Base-by-base conservation (phyloP, 2,888 invertebrate species). In the Myopa testacea region DNA sequence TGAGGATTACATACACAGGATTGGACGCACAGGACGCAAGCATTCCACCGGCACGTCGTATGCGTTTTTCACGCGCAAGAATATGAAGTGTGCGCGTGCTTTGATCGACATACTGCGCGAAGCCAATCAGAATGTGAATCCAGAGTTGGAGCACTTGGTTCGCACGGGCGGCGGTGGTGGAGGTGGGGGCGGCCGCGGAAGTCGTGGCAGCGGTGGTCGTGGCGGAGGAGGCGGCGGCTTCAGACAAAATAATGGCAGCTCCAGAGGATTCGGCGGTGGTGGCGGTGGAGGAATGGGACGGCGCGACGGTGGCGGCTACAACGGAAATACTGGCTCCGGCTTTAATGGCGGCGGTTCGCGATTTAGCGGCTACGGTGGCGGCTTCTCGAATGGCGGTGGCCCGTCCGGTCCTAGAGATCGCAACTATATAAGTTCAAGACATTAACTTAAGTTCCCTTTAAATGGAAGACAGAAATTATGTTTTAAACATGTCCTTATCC, bases 1-100 rank as follows among this genome's bases (percentile, higher is more conserved):
- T 70, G 97, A 98, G 90, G 97, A 98, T 90, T 98, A 98, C 89
- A 96, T 98, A 85, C 97, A 98, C 90, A 94, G 98, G 80, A 98
- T 98, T 89, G 98, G 98, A 72, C 93, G 98, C 87, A 98, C 98
- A 50, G 98, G 96, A 58, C 93, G 98, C 73, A 94, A 94, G 75
- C 93, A 95, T 89, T 92, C 94, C 84, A 95, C 94, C 82, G 97
- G 96, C 82, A 97, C 97, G 68, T 96, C 97, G 26, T 97, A 97
- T 89, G 97, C 97, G 52, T 97, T 98, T 91, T 97, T 98, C 90
- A 97, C 97, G 26, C 94, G 94, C 16, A 93, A 93, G 82, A 97
- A 98, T 88, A 92, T 93, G 71, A 94, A 95, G 83, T 96, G 97
- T 90, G 96, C 96, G 2, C 93, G 93, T 88, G 96, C 96, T 86